These are phyloP conservation scores for Paedocypris micromegethes DNA, from an alignment of 2,797 vertebrate species.

Conservation along the genomic window DNA sequence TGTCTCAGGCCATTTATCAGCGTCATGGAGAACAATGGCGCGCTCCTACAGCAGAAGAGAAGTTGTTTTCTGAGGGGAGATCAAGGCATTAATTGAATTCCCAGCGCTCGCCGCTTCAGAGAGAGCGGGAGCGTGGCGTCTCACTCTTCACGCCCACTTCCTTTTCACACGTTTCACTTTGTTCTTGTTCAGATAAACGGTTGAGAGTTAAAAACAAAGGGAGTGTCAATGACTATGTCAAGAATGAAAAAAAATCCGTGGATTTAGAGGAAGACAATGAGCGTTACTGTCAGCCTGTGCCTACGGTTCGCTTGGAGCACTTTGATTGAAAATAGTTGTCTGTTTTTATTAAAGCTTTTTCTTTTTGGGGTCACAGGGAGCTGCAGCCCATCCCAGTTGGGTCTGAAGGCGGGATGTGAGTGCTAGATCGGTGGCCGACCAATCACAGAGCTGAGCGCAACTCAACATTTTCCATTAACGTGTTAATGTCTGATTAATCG, in stretches of 20 bases:
- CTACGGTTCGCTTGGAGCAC: too few species aligned
- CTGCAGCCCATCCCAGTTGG: too few species aligned
- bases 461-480: too few species aligned
- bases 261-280: slow-evolving; percentile 31
- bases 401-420: too few species aligned
- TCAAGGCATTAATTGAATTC: slow-evolving; percentile 39
- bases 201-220: slow-evolving; percentile 16
- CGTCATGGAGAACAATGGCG: slow-evolving; percentile 32
- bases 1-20: slow-evolving; percentile 42
- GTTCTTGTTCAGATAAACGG: slow-evolving; percentile 32
- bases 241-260: slow-evolving; percentile 15
- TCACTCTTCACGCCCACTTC: slow-evolving; percentile 25
- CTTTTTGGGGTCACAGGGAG: too few species aligned
- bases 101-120: slow-evolving; percentile 29
- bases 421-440: too few species aligned
- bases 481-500: too few species aligned
- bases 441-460: too few species aligned
- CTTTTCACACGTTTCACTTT: slow-evolving; percentile 39
- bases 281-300: slow-evolving; percentile 32
- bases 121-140: slow-evolving; percentile 11
- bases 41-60: slow-evolving; percentile 9
- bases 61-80: slow-evolving; percentile 14
- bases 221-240: background rate
- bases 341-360: too few species aligned
- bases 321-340: too few species aligned